Conservation (phyloP, 2,888 invertebrate species). For the Actias luna region DNA sequence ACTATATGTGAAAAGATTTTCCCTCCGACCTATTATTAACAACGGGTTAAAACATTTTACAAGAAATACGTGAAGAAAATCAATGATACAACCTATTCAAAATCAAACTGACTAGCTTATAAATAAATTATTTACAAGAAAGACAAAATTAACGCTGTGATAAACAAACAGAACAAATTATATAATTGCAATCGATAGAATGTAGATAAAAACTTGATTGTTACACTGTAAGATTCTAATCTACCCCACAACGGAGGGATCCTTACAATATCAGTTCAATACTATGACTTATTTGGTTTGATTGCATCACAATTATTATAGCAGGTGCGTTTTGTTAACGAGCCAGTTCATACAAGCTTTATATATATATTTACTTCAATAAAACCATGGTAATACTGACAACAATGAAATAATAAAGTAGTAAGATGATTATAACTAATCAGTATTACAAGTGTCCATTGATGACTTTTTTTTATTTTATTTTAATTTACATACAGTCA, state of each 20-base stretch:
- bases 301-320: neutral
- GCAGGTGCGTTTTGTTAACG: conserved; percentile 7
- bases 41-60: too few relatives aligned
- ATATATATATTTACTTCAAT: neutral
- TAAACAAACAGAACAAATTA: conserved; percentile 4
- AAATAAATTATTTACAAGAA: neutral
- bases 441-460: too few relatives aligned
- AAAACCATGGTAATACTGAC: too few relatives aligned
- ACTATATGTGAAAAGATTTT: too few relatives aligned
- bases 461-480: too few relatives aligned
- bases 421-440: too few relatives aligned
- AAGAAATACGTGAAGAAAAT: too few relatives aligned
- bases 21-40: too few relatives aligned
- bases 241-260: conserved; percentile 4
- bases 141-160: neutral
- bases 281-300: conserved; percentile 1
- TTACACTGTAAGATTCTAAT: neutral
- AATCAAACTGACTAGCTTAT: neutral
- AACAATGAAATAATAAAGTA: too few relatives aligned
- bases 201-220: neutral
- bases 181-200: neutral
- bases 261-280: neutral
- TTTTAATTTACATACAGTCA: too few relatives aligned
- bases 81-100: too few relatives aligned
- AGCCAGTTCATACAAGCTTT: neutral